A percentile compares a stretch with the other conserved stretches of the same genome.
These are phyloP conservation scores for Harpalus rubripes DNA, from an alignment of 2,888 invertebrate genomes.

Conservation along the genomic window DNA sequence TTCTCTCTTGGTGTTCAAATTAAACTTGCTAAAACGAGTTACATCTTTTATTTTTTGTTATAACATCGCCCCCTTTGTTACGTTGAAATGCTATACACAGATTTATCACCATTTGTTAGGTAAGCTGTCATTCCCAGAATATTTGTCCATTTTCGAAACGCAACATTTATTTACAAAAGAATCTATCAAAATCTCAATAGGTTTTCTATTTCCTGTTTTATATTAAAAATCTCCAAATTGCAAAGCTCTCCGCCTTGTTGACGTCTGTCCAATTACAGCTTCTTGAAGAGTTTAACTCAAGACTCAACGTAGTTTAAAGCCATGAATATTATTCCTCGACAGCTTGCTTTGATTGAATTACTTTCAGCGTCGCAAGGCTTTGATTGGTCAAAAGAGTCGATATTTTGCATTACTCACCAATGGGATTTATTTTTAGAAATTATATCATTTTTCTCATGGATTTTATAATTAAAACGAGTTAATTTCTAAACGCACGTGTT, in stretches of 20 bases:
- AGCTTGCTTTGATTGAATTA: conserved; percentile 28
- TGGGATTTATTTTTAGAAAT: conserved; percentile 9
- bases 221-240: not conserved
- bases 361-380: conserved; percentile 4
- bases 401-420: conserved; percentile 24
- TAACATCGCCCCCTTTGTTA: no score
- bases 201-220: not conserved
- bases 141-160: no score
- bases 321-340: conserved; percentile 6
- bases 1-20: no score
- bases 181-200: not conserved
- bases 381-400: conserved; percentile 5
- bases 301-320: not conserved
- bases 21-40: no score
- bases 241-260: not conserved
- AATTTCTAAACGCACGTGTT: no score
- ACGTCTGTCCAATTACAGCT: conserved; percentile 19
- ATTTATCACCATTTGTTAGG: no score
- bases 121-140: no score
- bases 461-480: not conserved
- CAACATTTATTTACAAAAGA: not conserved
- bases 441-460: not conserved
- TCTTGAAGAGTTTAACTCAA: not conserved
- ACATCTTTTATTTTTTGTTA: no score
- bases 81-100: no score